phyloP scores from a whole-genome alignment of 2,888 invertebrate species.

The Amiota communis region DNA sequence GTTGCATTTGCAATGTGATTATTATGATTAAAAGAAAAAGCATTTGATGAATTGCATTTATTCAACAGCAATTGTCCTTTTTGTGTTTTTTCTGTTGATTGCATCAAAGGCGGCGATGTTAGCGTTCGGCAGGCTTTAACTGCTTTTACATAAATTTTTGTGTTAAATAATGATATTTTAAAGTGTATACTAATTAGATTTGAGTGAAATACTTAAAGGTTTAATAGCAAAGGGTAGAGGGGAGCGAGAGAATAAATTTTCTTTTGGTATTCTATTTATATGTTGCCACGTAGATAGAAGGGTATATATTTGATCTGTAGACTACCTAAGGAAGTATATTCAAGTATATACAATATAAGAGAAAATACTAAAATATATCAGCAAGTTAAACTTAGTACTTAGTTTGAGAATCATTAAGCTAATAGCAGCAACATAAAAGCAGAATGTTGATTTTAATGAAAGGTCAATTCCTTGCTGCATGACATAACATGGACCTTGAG shows the following conservation, averaged over 20 bases:
- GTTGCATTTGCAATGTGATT: conserved; percentile 55
- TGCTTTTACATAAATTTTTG: conserved; percentile 28
- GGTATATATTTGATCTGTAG: conserved; percentile 33
- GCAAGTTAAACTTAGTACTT: too few species aligned
- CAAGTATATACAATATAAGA: too few species aligned
- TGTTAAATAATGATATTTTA: conserved; percentile 32
- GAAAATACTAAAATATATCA: too few species aligned
- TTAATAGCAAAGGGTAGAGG: neutral
- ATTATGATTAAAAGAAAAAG: conserved; percentile 49
- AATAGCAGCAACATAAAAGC: too few species aligned
- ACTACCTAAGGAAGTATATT: conserved; percentile 16
- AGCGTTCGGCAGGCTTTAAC: conserved; percentile 27
- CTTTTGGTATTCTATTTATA: neutral
- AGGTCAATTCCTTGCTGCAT: too few species aligned
- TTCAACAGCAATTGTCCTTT: conserved; percentile 29
- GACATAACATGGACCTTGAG: too few species aligned
- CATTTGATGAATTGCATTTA: conserved; percentile 54
- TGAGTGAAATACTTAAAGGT: conserved; percentile 8
- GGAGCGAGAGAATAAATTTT: neutral
- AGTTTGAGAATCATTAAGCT: too few species aligned
- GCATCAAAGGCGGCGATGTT: conserved; percentile 10
- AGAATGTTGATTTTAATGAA: too few species aligned
- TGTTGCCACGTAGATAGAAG: conserved; percentile 29
- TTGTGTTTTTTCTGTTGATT: conserved; percentile 30
- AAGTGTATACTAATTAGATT: neutral